Percentiles rank a stretch among this genome's conserved stretches.
phyloP scores from a whole-genome alignment of 2,113 vertebrate genomes.

The Hucho hucho region DNA sequence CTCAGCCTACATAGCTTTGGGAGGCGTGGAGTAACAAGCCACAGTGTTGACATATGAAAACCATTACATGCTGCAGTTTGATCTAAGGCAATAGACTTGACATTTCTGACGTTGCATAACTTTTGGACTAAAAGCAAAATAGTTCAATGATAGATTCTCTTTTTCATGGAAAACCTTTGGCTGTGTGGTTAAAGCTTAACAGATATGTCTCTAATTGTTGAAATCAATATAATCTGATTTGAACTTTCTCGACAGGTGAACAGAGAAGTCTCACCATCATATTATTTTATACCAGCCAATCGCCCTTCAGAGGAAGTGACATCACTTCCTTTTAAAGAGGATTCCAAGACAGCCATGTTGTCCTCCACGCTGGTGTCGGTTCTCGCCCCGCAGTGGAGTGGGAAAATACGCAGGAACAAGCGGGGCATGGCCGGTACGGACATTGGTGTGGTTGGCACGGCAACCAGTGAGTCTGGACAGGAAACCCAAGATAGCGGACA shows the following conservation, averaged over 20 bases:
- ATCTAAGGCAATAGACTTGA: not conserved
- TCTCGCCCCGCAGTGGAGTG: slow-evolving; percentile 68
- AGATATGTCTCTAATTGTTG: too few relatives aligned
- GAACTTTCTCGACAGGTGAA: slow-evolving; percentile 50
- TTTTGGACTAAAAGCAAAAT: not conserved
- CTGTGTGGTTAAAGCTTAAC: too few relatives aligned
- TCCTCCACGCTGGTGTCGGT: slow-evolving; percentile 71
- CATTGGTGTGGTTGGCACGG: slow-evolving; percentile 5
- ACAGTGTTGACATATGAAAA: slow-evolving; percentile 5
- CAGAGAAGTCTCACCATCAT: slow-evolving; percentile 21
- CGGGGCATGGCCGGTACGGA: slow-evolving; percentile 32
- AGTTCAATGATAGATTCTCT: not conserved
- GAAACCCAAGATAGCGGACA: slow-evolving; percentile 40
- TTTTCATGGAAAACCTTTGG: too few relatives aligned
- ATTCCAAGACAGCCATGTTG: slow-evolving; percentile 55
- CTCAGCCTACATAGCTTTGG: not conserved
- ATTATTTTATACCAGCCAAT: slow-evolving; percentile 1
- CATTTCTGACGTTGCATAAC: not conserved
- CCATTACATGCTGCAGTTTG: not conserved
- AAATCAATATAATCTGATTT: not conserved
- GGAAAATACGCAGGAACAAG: slow-evolving; percentile 55
- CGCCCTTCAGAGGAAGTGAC: not conserved
- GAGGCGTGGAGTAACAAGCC: not conserved
- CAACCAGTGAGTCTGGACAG: slow-evolving; percentile 17
- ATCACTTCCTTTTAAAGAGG: slow-evolving; percentile 15